phyloP scores from a whole-genome alignment of 2,797 vertebrate species.

The Sebastes vulpes region DNA sequence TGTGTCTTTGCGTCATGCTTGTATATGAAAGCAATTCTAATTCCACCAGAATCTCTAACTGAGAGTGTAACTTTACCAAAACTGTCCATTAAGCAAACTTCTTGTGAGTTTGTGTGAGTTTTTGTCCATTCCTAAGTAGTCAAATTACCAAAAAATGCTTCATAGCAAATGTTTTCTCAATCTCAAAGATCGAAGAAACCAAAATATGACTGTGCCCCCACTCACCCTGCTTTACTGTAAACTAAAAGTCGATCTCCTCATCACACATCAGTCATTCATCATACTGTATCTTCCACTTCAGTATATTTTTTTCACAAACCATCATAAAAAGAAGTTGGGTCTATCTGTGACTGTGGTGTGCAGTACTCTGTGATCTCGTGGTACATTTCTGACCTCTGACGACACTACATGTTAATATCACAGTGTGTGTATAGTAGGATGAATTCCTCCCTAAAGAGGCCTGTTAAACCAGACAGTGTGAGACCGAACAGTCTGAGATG shows the following conservation, averaged over 20 bases:
- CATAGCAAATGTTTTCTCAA: no score
- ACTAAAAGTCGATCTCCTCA: no score
- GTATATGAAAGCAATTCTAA: no score
- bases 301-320: not conserved
- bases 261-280: not conserved
- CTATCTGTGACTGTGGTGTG: not conserved
- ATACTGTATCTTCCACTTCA: not conserved
- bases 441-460: conserved; percentile 7
- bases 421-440: not conserved
- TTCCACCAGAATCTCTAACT: not conserved
- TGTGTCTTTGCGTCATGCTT: not conserved
- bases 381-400: not conserved
- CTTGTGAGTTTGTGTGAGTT: not conserved
- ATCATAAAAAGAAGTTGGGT: not conserved
- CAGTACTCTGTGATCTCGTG: not conserved
- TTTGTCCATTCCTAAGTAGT: no score
- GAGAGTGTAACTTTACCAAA: not conserved
- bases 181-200: not conserved
- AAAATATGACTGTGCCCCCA: not conserved
- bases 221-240: not conserved
- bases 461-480: not conserved
- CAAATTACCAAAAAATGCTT: not conserved
- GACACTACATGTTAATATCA: not conserved
- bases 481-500: not conserved
- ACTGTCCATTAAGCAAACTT: not conserved